These are phyloP conservation scores for Sardina pilchardus DNA, from an alignment of 2,113 vertebrate species.

Conservation along the genomic window DNA sequence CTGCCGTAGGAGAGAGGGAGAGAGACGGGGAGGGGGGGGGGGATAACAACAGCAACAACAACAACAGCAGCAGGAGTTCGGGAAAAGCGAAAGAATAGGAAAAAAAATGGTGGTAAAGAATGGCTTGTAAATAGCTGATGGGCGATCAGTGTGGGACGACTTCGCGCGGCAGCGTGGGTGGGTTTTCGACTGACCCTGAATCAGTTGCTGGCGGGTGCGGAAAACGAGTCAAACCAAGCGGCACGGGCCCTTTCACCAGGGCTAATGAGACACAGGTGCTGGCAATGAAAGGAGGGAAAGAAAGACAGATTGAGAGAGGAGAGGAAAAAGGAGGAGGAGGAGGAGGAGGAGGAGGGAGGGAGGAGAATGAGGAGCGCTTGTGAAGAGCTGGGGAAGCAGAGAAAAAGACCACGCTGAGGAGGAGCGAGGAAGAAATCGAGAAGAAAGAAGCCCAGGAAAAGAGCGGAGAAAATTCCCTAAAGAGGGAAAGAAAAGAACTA, in stretches of 20 bases:
- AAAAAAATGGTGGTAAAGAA: background rate
- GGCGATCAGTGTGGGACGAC: background rate
- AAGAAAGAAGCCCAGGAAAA: background rate
- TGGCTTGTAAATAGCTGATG: conserved; percentile 9
- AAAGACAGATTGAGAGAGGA: conserved; percentile 6
- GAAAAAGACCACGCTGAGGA: background rate
- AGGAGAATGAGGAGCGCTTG: background rate
- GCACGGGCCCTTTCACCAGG: conserved; percentile 10
- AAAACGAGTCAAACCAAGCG: conserved; percentile 9
- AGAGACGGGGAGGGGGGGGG: background rate
- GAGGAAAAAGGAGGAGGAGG: background rate
- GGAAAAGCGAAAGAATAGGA: background rate
- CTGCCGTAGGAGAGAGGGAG: background rate
- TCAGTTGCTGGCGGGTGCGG: conserved; percentile 18
- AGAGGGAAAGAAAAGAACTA: background rate
- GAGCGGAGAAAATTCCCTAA: background rate
- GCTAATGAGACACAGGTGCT: conserved; percentile 41
- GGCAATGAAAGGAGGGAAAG: conserved; percentile 17
- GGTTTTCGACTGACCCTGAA: conserved; percentile 20
- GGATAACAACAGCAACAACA: background rate
- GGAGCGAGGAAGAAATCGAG: background rate
- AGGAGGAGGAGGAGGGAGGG: background rate
- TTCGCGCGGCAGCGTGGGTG: background rate
- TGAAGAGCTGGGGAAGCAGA: background rate
- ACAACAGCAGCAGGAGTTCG: background rate